A percentile compares a stretch with the other conserved stretches of the same genome.
These are phyloP conservation scores for Galemys pyrenaicus DNA, from an alignment of 2,113 vertebrate species.

Conservation along the genomic window DNA sequence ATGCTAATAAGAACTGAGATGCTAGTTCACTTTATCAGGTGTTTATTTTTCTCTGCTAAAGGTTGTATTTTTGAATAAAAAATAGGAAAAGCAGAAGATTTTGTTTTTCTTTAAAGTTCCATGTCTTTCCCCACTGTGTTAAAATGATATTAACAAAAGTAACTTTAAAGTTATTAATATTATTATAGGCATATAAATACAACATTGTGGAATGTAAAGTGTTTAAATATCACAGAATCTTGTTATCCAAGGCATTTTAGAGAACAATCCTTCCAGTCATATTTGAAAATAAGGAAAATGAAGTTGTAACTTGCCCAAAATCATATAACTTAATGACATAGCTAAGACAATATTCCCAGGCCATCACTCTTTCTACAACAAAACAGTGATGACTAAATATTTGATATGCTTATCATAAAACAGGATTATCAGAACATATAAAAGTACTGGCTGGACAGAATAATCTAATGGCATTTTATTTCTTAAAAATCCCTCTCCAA, in stretches of 20 bases:
- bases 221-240: not conserved
- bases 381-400: not conserved
- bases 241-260: not conserved
- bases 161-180: not conserved
- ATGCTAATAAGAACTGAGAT: not conserved
- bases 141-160: not conserved
- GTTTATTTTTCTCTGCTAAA: not conserved
- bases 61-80: too few species aligned
- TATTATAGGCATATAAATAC: not conserved
- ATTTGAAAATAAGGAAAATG: not conserved
- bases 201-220: not conserved
- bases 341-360: not conserved
- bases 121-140: not conserved
- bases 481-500: not conserved
- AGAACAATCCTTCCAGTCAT: not conserved
- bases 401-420: not conserved
- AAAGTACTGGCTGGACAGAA: not conserved
- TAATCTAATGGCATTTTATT: not conserved
- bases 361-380: not conserved
- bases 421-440: not conserved
- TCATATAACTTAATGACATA: not conserved
- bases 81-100: too few species aligned
- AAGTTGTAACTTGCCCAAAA: not conserved
- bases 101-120: too few species aligned
- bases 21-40: not conserved